Evolutionary conservation across 2,888 invertebrate genomes (phyloP), one percentile per base, ranked within the genome.

Genomic region (Drosophila anceps): DNA sequence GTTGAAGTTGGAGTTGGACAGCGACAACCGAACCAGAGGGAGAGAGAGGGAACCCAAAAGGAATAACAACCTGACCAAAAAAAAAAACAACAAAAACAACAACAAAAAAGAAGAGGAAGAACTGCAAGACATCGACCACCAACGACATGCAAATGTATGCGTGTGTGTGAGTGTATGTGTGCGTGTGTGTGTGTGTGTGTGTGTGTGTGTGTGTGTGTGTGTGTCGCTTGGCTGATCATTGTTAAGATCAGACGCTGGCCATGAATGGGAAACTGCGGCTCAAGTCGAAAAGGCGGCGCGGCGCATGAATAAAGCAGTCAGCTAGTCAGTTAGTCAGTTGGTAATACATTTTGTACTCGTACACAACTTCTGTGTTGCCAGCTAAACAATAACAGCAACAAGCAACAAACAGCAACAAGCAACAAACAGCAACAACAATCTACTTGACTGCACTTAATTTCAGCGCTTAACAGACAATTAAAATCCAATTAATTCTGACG

Each of bases 401-500:
- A 48, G 35, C 61, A 66, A 27, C n/a, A 69, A 69, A 1, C 4
- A 62, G 6, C 61, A 68, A 37, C 53, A 55, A 24, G 24, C 41
- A 70, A 51, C 53, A 55, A 54, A 3, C 51, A 65, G 33, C 43
- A 62, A 66, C 66, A 74, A 71, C 81, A 73, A 77, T 81, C 90
- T 90, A 84, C 75, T 84, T 88, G 88, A 84, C 88, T 85, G 90
- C 90, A 89, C 90, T 87, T 90, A 89, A 89, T 89, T 89, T 84
- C 90, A 88, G 82, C 88, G 88, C 90, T 91, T 91, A 92, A 92
- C 91, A 92, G 92, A 92, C 91, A 92, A 92, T 92, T 92, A 92
- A 92, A 92, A 92, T 92, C 92, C 92, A 92, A 92, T 92, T 92
- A 92, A 92, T 92, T 92, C 92, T 92, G 93, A 92, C 92, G 91